Evolutionary conservation across 2,797 vertebrate species (phyloP), one percentile per base, ranked within the genome.

Genomic region (Spatula clypeata): DNA sequence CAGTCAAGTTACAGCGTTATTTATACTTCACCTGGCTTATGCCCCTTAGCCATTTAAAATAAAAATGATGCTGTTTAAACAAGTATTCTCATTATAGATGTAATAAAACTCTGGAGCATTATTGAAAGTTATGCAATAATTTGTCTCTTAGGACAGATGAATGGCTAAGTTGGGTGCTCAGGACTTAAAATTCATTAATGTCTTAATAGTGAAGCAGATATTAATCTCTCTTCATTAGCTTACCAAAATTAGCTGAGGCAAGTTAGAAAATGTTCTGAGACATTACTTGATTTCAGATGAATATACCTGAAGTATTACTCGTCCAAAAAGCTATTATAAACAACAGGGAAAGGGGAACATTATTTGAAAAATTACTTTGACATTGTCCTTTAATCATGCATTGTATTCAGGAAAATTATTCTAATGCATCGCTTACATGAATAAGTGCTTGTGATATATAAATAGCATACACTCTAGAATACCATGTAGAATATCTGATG

Each of bases 111-210:
- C 93, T 61, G 96, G 97, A 98, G 98, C 98, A 97, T 98, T 98
- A 97, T 88, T 97, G 97, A 97, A 99, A 99, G 98, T 99, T 98
- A 99, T 97, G 98, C 96, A 98, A 98, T 98, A 98, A 99, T 99
- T 99, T 98, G 98, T 99, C 98, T 98, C 98, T 98, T 98, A 98
- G 97, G 95, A 98, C 98, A 99, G 98, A 98, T 98, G 91, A 98
- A 98, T 98, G 98, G 97, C 97, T 98, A 99, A 98, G 97, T 97
- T 97, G 95, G 97, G 94, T 98, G 95, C 94, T 94, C 97, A 98
- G 97, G 97, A 98, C 97, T 98, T 97, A 97, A 97, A 98, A 98
- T 98, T 98, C 98, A 98, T 99, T 99, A 99, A 99, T 96, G 97
- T 99, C 99, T 99, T 98, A 98, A 99, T 99, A 98, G 98, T 98